A percentile compares a stretch with the other conserved stretches of the same genome.
Conservation (phyloP, 1,140 invertebrate species). For the Tribolium castaneum region DNA sequence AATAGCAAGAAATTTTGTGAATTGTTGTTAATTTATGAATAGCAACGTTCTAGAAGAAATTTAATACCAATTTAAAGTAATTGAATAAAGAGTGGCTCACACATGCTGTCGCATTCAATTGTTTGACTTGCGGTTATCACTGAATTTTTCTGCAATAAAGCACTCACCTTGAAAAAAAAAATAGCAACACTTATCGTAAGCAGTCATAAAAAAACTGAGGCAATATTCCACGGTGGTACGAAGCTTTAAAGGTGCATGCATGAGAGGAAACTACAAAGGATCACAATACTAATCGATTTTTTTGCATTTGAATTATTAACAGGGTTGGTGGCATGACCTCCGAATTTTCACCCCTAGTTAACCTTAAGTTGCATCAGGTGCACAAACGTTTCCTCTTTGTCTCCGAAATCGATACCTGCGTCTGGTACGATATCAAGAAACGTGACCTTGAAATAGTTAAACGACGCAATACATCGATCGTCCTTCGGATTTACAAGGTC, state of each 20-base stretch:
- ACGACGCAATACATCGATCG: constrained; percentile 6
- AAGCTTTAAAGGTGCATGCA: neutral
- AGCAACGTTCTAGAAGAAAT: neutral
- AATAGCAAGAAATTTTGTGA: neutral
- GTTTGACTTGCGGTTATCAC: neutral
- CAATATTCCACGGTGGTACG: neutral
- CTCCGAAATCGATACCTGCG: constrained; percentile 5
- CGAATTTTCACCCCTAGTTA: neutral
- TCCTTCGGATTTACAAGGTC: constrained; percentile 2
- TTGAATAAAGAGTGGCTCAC: neutral
- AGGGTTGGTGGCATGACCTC: too few relatives aligned
- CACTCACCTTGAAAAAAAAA: constrained; percentile 2
- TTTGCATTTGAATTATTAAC: neutral
- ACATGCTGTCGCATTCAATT: neutral
- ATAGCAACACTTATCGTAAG: neutral
- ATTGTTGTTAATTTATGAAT: neutral
- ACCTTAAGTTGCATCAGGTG: neutral
- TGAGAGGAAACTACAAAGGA: neutral
- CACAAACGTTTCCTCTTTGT: constrained; percentile 2
- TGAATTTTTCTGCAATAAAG: neutral
- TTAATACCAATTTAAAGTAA: neutral
- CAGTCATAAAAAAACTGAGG: neutral
- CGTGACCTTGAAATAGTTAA: neutral
- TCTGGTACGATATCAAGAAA: constrained; percentile 1
- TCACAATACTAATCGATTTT: neutral